phyloP scores from a whole-genome alignment of 2,797 vertebrate species.

The Holocentrus rufus region DNA sequence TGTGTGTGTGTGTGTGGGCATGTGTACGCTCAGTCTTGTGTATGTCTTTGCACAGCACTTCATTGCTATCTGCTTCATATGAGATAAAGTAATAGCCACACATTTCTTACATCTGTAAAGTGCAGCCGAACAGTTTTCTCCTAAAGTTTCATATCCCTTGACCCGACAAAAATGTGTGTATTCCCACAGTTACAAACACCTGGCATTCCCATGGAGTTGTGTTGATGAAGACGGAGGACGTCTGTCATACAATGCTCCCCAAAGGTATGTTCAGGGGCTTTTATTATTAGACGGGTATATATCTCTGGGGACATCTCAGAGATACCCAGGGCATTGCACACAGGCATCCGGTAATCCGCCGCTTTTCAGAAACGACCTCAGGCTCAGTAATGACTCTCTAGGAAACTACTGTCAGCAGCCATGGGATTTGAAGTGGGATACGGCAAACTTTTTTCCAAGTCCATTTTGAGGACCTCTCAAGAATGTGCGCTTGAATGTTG shows the following conservation, averaged over 20 bases:
- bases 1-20: conserved; percentile 25
- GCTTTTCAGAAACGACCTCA: conserved; percentile 52
- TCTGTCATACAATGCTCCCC: conserved; percentile 32
- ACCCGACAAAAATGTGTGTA: not conserved
- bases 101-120: not conserved
- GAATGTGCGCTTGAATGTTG: conserved; percentile 2
- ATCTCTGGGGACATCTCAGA: conserved; percentile 48
- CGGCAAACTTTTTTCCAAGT: conserved; percentile 56
- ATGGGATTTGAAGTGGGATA: conserved; percentile 84
- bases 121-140: not conserved
- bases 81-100: not conserved
- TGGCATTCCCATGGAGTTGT: conserved; percentile 45
- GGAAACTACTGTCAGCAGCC: conserved; percentile 90
- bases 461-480: conserved; percentile 27
- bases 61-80: not conserved
- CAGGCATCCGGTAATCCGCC: conserved; percentile 68
- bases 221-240: conserved; percentile 43
- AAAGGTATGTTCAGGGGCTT: conserved; percentile 38
- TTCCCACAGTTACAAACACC: conserved; percentile 39
- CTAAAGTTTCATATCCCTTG: not conserved
- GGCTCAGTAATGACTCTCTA: conserved; percentile 70
- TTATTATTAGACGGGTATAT: conserved; percentile 57
- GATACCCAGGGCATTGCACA: conserved; percentile 49
- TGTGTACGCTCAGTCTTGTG: not conserved
- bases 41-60: not conserved